These are phyloP conservation scores for Otolemur crassicaudatus DNA, from an alignment of 2,797 vertebrate genomes.

Conservation along the genomic window DNA sequence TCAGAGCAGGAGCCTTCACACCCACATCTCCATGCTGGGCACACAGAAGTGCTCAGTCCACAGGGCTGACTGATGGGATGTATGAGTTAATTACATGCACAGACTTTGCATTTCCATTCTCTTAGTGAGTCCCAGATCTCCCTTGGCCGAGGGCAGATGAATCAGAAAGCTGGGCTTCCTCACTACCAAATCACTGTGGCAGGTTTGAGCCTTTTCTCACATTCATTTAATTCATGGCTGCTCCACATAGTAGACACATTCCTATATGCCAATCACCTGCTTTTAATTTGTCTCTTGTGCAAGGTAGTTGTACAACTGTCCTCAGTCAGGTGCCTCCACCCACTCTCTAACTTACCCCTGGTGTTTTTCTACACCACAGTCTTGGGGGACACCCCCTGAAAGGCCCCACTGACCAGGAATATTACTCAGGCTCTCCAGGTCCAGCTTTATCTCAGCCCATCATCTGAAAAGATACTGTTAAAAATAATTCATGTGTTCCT, in stretches of 20 bases:
- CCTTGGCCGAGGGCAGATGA: neutral
- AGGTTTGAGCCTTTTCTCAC: neutral
- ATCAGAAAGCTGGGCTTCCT: neutral
- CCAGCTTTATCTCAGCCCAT: neutral
- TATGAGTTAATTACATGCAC: too few species aligned
- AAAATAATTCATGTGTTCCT: neutral
- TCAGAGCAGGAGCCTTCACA: too few species aligned
- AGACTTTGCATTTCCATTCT: neutral
- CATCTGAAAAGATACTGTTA: neutral
- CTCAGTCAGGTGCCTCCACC: neutral
- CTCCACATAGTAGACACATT: neutral
- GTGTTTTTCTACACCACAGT: neutral
- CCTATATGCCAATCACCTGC: neutral
- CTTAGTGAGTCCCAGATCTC: neutral
- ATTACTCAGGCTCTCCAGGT: neutral
- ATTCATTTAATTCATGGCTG: neutral
- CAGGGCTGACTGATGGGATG: too few species aligned
- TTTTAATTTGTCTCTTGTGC: neutral
- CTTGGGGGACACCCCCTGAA: too few species aligned
- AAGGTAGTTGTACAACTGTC: neutral
- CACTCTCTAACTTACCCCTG: neutral
- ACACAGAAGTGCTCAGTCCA: too few species aligned
- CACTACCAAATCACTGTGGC: neutral
- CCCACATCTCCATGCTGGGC: too few species aligned
- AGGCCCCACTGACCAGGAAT: neutral